phyloP scores from a whole-genome alignment of 2,888 invertebrate genomes.

The Conomelus anceps region DNA sequence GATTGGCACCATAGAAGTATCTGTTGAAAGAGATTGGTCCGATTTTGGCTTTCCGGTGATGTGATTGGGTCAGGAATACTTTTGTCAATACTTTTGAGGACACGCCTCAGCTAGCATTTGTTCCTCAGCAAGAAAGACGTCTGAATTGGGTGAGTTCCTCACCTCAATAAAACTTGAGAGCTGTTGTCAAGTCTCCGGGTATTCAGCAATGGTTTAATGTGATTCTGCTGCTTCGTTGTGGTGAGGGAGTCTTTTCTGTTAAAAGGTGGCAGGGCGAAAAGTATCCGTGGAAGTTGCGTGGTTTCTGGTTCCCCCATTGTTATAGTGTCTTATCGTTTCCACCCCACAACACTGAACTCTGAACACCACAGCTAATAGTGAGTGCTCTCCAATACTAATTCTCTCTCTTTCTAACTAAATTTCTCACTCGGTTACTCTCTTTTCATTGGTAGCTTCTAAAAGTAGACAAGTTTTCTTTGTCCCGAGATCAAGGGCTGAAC shows the following conservation, averaged over 20 bases:
- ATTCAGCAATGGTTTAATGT: neutral
- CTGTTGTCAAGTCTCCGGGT: neutral
- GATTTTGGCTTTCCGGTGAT: slow-evolving; percentile 19
- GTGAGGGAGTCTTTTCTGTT: neutral
- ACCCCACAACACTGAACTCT: neutral
- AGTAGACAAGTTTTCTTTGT: too few relatives aligned
- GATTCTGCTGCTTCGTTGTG: neutral
- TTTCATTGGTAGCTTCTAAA: neutral
- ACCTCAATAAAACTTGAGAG: neutral
- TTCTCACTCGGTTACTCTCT: neutral
- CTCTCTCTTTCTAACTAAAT: neutral
- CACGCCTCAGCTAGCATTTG: neutral
- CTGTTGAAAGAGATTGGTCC: slow-evolving; percentile 21
- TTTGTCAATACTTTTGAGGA: neutral
- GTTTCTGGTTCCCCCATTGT: neutral
- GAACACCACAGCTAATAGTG: too few relatives aligned
- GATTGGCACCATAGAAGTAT: too few relatives aligned
- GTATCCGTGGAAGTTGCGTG: neutral
- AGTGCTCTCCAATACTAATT: neutral
- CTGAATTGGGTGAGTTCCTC: neutral
- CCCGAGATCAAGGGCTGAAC: too few relatives aligned
- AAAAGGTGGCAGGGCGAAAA: neutral
- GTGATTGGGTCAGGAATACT: slow-evolving; percentile 22
- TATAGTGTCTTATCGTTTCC: neutral
- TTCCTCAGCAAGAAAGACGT: neutral